These are phyloP conservation scores for Dascillus cervinus DNA, from an alignment of 2,888 invertebrate species.

Conservation along the genomic window DNA sequence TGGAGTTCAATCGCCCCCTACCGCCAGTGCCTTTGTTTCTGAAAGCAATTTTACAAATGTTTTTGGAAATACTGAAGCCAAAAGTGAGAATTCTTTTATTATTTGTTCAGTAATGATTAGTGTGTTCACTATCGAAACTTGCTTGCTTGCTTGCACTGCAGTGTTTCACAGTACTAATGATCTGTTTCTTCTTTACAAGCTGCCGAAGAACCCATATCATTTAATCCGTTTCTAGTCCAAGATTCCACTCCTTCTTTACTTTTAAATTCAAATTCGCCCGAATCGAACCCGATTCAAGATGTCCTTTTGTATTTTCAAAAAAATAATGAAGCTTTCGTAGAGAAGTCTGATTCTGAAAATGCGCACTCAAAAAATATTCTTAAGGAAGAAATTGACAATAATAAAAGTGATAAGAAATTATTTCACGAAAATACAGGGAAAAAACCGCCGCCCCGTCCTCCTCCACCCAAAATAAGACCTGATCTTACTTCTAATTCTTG, in stretches of 20 bases:
- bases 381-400: neutral
- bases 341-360: no score
- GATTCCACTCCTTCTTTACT: constrained; percentile 34
- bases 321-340: no score
- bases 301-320: constrained; percentile 40
- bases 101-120: no score
- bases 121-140: no score
- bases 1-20: constrained; percentile 14
- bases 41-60: constrained; percentile 84
- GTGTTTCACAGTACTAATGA: no score
- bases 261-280: constrained; percentile 29
- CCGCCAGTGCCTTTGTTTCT: constrained; percentile 59
- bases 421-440: no score
- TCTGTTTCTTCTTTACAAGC: constrained; percentile 34
- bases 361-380: neutral
- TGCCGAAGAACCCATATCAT: constrained; percentile 35
- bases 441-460: constrained; percentile 33
- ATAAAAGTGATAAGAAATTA: neutral
- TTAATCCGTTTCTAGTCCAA: constrained; percentile 39
- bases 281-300: constrained; percentile 29
- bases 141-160: no score
- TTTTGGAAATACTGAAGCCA: constrained; percentile 67
- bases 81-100: constrained; percentile 28
- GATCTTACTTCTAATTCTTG: no score
- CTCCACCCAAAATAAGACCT: constrained; percentile 40